Evolutionary conservation across 2,888 invertebrate genomes (phyloP).

Genomic region (Dynastes maya): DNA sequence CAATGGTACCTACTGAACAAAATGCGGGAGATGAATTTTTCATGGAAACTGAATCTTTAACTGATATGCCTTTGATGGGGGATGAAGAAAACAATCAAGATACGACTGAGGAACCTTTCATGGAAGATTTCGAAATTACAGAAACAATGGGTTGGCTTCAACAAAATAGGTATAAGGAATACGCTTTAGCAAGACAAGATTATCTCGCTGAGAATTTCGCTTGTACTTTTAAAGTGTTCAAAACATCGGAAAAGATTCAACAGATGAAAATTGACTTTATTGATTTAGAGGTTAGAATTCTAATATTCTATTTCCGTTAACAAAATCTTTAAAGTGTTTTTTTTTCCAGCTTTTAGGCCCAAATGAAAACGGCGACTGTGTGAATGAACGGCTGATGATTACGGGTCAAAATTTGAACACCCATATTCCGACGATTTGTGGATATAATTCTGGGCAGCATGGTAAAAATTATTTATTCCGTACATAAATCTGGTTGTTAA

Average conservation of each 20-base stretch:
- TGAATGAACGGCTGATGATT: conserved; percentile 80
- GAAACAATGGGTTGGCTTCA: background rate
- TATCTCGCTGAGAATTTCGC: conserved; percentile 72
- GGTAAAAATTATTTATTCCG: conserved; percentile 68
- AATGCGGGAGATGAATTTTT: conserved; percentile 2
- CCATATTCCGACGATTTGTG: conserved; percentile 81
- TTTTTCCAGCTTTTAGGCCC: conserved; percentile 77
- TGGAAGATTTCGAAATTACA: conserved; percentile 9
- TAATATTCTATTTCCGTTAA: background rate
- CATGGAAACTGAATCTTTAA: conserved; percentile 4
- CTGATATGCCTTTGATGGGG: background rate
- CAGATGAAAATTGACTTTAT: conserved; percentile 82
- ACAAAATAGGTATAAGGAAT: conserved; percentile 51
- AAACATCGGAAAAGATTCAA: conserved; percentile 75
- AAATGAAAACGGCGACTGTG: conserved; percentile 77
- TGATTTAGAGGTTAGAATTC: conserved; percentile 77
- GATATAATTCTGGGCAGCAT: conserved; percentile 84
- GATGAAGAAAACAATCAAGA: conserved; percentile 18
- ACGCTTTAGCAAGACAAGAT: conserved; percentile 52
- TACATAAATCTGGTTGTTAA: too few species aligned
- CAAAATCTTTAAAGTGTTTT: background rate
- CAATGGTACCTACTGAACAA: background rate
- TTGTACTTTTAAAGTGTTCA: conserved; percentile 78
- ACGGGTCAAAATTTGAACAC: conserved; percentile 81
- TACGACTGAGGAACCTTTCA: conserved; percentile 25